These are phyloP conservation scores for Philereme transversata DNA, from an alignment of 2,888 invertebrate genomes.

Conservation along the genomic window DNA sequence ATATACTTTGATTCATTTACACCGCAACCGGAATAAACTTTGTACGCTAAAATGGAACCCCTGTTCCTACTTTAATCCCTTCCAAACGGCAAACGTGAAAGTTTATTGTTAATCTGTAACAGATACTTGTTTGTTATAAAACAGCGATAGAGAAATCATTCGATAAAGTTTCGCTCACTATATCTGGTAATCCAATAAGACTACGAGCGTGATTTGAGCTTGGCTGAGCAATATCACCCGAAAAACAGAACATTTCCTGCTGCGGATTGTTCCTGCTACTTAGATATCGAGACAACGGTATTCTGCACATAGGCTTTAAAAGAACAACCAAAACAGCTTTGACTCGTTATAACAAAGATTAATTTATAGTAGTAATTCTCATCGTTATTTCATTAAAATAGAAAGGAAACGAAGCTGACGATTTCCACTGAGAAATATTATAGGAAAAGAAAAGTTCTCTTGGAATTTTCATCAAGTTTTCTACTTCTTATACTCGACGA, in stretches of 20 bases:
- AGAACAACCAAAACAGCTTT: slow-evolving; percentile 18
- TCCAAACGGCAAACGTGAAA: slow-evolving; percentile 60
- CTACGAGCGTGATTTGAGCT: slow-evolving; percentile 55
- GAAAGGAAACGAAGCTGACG: not conserved
- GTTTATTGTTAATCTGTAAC: slow-evolving; percentile 69
- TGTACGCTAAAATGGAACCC: slow-evolving; percentile 70
- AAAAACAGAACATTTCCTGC: slow-evolving; percentile 34
- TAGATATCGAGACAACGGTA: slow-evolving; percentile 23
- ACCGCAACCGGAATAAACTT: slow-evolving; percentile 74
- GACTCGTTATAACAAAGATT: not conserved
- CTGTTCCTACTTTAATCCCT: slow-evolving; percentile 69
- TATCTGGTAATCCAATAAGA: slow-evolving; percentile 59
- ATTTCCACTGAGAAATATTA: not conserved
- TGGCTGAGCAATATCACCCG: slow-evolving; percentile 47
- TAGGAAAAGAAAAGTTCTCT: not conserved
- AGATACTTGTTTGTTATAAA: slow-evolving; percentile 58
- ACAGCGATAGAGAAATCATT: slow-evolving; percentile 49
- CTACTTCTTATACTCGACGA: not conserved
- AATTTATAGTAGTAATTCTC: not conserved
- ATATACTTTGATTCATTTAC: slow-evolving; percentile 79
- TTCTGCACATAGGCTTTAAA: slow-evolving; percentile 14
- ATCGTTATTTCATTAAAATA: not conserved
- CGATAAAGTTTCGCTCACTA: slow-evolving; percentile 49
- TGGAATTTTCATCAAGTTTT: not conserved
- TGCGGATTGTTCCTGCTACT: slow-evolving; percentile 26